Evolutionary conservation across 2,888 invertebrate genomes (phyloP), one percentile per base, ranked within the genome.

Genomic region (Unio delphinus): DNA sequence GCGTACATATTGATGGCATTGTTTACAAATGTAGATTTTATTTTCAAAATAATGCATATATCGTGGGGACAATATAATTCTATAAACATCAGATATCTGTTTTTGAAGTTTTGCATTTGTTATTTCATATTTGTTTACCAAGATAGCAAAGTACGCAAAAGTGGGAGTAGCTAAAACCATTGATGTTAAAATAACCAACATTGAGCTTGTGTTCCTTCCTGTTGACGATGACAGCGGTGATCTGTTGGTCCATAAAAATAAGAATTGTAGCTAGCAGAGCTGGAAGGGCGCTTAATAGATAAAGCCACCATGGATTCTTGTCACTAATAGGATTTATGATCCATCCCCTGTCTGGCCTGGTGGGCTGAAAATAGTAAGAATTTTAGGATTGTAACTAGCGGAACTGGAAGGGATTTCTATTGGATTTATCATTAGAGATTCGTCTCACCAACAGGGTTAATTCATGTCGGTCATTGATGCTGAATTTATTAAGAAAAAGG

Each of bases 171-270:
- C 4, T 58, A 58, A 58, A 23, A 58, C 15, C n/a, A 58, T n/a
- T 58, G 26, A 58, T 23, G 20, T 23, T 58, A 20, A 17, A 23
- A 23, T 26, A 58, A 58, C 61, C 20, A 71, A 86, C 87, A 83
- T 76, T 74, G 11, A 88, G 91, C 90, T 98, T 98, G 89, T 99
- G 96, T 90, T 99, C 99, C 90, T 98, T 98, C 55, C 99, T 93
- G 90, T 99, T 99, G 45, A 99, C 95, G 88, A 99, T 99, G 58
- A 99, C 99, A 30, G 97, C 96, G 6, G 99, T 98, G 80, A 99
- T 99, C 91, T 99, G 99, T 89, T 99, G 99, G 92, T 99, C 99
- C 97, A 99, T 98, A 90, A 99, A 99, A 88, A 99, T 97, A 23
- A 99, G 92, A 87, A 99, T 99, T 26, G 97, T 97, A 67, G 98